phyloP scores from a whole-genome alignment of 2,888 invertebrate species.

The Parthenolecanium corni region DNA sequence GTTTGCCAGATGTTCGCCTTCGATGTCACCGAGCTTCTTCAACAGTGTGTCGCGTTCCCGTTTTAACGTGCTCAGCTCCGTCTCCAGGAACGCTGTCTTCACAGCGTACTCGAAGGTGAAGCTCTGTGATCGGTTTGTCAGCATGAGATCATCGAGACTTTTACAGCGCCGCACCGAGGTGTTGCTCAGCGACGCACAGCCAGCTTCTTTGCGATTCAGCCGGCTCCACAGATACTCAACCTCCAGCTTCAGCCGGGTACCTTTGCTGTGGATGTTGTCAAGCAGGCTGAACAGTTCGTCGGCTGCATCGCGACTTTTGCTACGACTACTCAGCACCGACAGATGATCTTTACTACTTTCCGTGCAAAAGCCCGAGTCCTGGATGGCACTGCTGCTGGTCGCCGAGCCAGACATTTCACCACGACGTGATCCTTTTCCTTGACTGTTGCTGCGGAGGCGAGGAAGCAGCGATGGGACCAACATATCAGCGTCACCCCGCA shows the following conservation, averaged over 20 bases:
- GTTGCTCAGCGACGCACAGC: not conserved
- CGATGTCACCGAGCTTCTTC: conserved; percentile 62
- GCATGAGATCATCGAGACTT: conserved; percentile 31
- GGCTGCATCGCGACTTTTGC: conserved; percentile 41
- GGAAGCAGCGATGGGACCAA: conserved; percentile 39
- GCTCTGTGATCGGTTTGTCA: conserved; percentile 1
- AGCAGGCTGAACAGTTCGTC: conserved; percentile 76
- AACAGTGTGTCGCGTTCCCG: conserved; percentile 63
- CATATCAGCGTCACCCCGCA: conserved; percentile 30
- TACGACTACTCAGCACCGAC: conserved; percentile 39
- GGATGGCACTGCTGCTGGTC: conserved; percentile 50
- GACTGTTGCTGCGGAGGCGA: conserved; percentile 53
- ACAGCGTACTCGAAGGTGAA: conserved; percentile 18
- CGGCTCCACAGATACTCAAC: conserved; percentile 34
- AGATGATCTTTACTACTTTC: conserved; percentile 51
- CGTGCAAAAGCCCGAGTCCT: conserved; percentile 82
- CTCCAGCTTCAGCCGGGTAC: conserved; percentile 57
- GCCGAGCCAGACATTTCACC: conserved; percentile 41
- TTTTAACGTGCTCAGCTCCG: conserved; percentile 46
- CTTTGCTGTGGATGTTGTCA: conserved; percentile 73
- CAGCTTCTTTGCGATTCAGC: conserved; percentile 3
- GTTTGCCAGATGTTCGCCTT: conserved; percentile 58
- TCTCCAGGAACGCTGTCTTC: conserved; percentile 15
- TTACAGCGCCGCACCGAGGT: conserved; percentile 29
- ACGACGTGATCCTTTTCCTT: conserved; percentile 48